Evolutionary conservation across 1,140 invertebrate genomes (phyloP).

Genomic region (Solenopsis fugax): DNA sequence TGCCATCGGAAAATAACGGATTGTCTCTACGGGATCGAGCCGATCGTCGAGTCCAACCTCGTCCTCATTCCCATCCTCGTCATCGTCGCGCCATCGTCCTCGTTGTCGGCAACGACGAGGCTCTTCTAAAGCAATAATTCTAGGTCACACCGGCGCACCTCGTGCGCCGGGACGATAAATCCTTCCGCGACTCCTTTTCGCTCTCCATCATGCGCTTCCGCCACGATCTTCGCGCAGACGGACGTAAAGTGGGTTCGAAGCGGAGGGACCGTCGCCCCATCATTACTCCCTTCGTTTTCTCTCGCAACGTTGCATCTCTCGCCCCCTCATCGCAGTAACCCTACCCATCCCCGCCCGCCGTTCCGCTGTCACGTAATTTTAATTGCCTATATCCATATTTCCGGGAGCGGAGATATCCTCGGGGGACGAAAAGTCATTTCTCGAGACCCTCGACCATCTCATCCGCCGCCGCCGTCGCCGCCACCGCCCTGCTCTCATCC

Average conservation of each 20-base stretch:
- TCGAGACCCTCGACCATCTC: slow-evolving; percentile 70
- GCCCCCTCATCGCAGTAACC: background rate
- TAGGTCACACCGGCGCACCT: slow-evolving; percentile 43
- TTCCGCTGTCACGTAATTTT: slow-evolving; percentile 75
- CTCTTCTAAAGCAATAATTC: slow-evolving; percentile 52
- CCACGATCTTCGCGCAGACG: slow-evolving; percentile 30
- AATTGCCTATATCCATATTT: slow-evolving; percentile 81
- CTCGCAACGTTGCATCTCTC: slow-evolving; percentile 19
- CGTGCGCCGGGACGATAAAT: slow-evolving; percentile 29
- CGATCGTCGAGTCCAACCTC: slow-evolving; percentile 54
- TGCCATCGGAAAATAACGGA: slow-evolving; percentile 41
- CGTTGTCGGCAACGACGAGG: slow-evolving; percentile 35
- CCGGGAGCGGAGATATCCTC: slow-evolving; percentile 73
- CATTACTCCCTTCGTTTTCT: slow-evolving; percentile 50
- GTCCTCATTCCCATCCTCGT: slow-evolving; percentile 8
- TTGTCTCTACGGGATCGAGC: slow-evolving; percentile 43
- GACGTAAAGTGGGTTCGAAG: slow-evolving; percentile 69
- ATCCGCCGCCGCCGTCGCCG: slow-evolving; percentile 12
- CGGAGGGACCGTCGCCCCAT: slow-evolving; percentile 47
- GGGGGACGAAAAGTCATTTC: slow-evolving; percentile 79
- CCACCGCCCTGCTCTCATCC: background rate
- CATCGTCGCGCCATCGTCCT: slow-evolving; percentile 21
- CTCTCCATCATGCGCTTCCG: slow-evolving; percentile 6
- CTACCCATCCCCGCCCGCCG: background rate
- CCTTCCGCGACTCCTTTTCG: slow-evolving; percentile 2